These are phyloP conservation scores for Mormyrus proboscirostris DNA, from an alignment of 2,797 vertebrate genomes.

Conservation along the genomic window DNA sequence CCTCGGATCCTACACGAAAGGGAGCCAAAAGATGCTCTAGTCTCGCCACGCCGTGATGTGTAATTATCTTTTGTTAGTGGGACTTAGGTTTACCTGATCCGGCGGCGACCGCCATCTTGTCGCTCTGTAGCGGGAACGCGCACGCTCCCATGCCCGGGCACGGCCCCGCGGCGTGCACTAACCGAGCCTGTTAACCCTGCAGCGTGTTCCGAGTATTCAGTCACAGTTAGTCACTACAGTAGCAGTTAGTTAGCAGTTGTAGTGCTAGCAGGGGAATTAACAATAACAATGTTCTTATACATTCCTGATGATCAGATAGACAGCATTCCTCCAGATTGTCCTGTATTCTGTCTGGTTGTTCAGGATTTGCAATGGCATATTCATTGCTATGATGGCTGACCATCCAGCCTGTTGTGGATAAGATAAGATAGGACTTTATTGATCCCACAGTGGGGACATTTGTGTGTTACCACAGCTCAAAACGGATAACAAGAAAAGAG, in stretches of 20 bases:
- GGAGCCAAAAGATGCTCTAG: not conserved
- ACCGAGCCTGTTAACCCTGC: not conserved
- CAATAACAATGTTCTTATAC: not conserved
- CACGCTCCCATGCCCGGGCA: conserved; percentile 41
- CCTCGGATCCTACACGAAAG: not conserved
- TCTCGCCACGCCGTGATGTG: not conserved
- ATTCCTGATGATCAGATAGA: not conserved
- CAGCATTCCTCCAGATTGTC: not conserved
- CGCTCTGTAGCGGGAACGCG: conserved; percentile 56
- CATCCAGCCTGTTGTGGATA: not conserved
- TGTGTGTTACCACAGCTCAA: no score
- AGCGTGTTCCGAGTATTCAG: not conserved
- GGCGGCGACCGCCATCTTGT: conserved; percentile 74
- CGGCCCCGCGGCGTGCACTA: not conserved
- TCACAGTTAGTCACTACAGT: not conserved
- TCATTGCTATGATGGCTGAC: not conserved
- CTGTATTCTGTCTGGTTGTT: not conserved
- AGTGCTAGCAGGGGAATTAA: not conserved
- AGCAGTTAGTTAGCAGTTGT: not conserved
- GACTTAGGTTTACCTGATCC: conserved; percentile 63
- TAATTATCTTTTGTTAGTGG: conserved; percentile 32
- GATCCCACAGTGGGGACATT: no score
- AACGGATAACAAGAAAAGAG: no score
- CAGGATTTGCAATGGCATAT: not conserved
- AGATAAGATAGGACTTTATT: no score